A percentile compares a stretch with the other conserved stretches of the same genome.
Conservation (phyloP, 2,888 invertebrate species). For the Vesta saturnalis region DNA sequence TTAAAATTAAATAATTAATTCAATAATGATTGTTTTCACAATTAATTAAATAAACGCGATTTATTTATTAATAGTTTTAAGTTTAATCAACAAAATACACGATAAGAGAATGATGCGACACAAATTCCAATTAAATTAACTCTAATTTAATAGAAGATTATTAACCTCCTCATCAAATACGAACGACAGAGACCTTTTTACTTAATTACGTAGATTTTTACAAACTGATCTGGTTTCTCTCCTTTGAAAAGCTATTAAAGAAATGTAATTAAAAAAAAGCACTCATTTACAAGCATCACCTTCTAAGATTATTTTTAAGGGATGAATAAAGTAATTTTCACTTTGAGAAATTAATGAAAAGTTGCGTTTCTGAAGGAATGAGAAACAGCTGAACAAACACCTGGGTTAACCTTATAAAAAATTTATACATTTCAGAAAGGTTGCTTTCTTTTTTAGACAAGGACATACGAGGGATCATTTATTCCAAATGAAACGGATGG, state of each 20-base stretch:
- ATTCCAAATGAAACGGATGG: constrained; percentile 30
- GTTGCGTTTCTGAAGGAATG: not conserved
- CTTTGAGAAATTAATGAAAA: constrained; percentile 1
- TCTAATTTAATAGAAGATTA: constrained; percentile 31
- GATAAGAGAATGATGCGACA: constrained; percentile 27
- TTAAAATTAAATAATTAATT: not conserved
- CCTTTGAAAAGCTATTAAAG: too few relatives aligned
- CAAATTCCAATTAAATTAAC: constrained; percentile 34
- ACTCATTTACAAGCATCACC: too few relatives aligned
- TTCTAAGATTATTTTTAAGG: too few relatives aligned
- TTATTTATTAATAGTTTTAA: not conserved
- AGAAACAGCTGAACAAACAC: not conserved
- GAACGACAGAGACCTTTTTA: constrained; percentile 2
- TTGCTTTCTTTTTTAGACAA: constrained; percentile 19
- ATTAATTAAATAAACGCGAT: constrained; percentile 1
- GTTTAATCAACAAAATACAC: not conserved
- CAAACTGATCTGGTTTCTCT: too few relatives aligned
- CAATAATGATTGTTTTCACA: not conserved
- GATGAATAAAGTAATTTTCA: too few relatives aligned
- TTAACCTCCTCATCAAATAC: constrained; percentile 26
- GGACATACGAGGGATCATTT: constrained; percentile 28
- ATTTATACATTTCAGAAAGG: constrained; percentile 29
- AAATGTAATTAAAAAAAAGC: too few relatives aligned
- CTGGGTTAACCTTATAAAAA: constrained; percentile 21
- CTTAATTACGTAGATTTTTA: too few relatives aligned